Conservation (phyloP, 2,113 vertebrate species). For the Dipodomys spectabilis region DNA sequence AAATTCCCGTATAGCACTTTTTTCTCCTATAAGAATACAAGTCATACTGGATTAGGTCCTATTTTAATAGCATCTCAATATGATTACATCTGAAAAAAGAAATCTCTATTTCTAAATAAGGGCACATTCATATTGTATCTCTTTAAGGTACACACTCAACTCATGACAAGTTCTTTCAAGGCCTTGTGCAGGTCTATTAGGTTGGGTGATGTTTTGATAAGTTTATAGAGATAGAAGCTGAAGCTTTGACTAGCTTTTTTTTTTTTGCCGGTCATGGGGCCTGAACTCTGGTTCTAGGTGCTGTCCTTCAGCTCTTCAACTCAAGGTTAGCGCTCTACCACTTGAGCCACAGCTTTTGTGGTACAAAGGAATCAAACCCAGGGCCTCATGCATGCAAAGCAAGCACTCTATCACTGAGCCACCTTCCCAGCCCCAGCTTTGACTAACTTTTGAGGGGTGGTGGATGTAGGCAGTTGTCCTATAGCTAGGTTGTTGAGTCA, state of each 20-base stretch:
- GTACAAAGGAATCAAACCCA: no score
- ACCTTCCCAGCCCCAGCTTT: background rate
- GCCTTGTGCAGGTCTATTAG: background rate
- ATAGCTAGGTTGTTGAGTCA: background rate
- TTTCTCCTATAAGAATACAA: background rate
- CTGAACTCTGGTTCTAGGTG: no score
- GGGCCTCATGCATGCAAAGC: no score
- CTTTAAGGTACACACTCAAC: background rate
- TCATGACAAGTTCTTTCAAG: background rate
- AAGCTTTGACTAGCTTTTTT: background rate
- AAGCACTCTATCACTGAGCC: no score
- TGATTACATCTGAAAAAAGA: background rate
- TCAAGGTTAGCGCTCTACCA: no score
- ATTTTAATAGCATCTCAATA: background rate
- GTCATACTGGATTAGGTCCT: background rate
- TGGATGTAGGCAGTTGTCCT: background rate
- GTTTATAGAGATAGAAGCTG: background rate
- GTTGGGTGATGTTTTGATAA: background rate
- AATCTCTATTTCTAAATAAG: slow-evolving; percentile 4
- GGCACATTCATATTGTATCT: background rate
- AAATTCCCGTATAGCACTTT: background rate
- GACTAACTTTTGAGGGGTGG: background rate
- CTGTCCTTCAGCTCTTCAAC: no score
- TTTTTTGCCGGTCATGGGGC: no score
- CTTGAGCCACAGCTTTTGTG: no score